Percentiles rank a stretch among this genome's conserved stretches.
Evolutionary conservation across 2,888 invertebrate species (phyloP).

Genomic region (Nudaria mundana): DNA sequence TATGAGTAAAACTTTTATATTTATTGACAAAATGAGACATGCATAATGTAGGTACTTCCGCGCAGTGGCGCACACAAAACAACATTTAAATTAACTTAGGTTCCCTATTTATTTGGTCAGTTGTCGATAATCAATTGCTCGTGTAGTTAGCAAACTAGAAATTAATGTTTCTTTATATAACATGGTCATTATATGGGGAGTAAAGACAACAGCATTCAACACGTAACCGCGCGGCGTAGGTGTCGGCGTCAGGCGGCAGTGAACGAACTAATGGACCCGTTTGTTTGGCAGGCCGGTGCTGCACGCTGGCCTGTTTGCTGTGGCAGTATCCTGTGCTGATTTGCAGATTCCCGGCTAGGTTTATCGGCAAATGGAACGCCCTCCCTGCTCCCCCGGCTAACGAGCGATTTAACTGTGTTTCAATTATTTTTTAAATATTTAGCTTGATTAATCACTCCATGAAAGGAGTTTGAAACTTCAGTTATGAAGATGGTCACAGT

Average conservation of each 20-base stretch:
- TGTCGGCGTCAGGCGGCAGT: constrained; percentile 46
- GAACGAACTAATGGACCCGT: constrained; percentile 63
- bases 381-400: constrained; percentile 53
- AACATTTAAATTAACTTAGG: not conserved
- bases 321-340: constrained; percentile 78
- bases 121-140: not conserved
- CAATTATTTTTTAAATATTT: constrained; percentile 24
- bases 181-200: not conserved
- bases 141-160: not conserved
- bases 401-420: constrained; percentile 34
- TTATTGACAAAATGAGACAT: constrained; percentile 70
- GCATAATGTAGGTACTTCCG: constrained; percentile 47
- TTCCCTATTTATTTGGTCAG: not conserved
- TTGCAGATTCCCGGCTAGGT: constrained; percentile 75
- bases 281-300: constrained; percentile 82
- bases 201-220: constrained; percentile 11
- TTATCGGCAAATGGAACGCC: constrained; percentile 55
- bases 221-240: constrained; percentile 27
- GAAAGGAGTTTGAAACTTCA: constrained; percentile 8
- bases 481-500: constrained; percentile 33
- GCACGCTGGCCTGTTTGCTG: constrained; percentile 81
- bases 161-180: not conserved
- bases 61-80: constrained; percentile 7
- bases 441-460: constrained; percentile 20
- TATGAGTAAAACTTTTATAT: constrained; percentile 78